Base-by-base conservation (phyloP, 2,888 invertebrate genomes). In the Caenorhabditis becei region DNA sequence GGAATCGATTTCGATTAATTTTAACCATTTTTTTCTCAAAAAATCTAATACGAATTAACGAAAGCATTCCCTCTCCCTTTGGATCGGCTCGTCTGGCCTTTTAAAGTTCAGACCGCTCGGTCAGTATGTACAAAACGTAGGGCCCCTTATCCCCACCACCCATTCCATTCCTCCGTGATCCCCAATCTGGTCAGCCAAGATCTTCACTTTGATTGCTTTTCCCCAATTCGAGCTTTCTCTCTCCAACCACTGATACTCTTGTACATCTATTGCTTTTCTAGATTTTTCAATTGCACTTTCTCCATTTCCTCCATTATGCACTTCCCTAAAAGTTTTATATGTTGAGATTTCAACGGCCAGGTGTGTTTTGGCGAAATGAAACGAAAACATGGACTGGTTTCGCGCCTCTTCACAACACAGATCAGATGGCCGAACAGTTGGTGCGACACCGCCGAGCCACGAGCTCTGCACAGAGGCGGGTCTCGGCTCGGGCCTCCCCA, bases 1-100 rank as follows among this genome's bases (percentile, higher is more conserved):
- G 74, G 74, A 74, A 77, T 67, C 32, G 56, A 47, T 67, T 77
- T 77, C 77, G 77, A 77, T 77, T 77, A 77, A 77, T 77, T 75
- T 77, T 62, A 62, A 77, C 67, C 62, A 44, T 66, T 77, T 77
- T 77, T 67, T 77, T 32, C 28, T 53, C 26, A 51, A 67, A 75
- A 75, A 77, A 66, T 66, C 74, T 74, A 74, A 74, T 74, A 66
- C 26, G 26, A 74, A 74, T 74, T 74, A 74, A 74, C 74, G 74
- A 66, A 74, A 66, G 28, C 65, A 74, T 74, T 74, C 74, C 74
- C 74, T 44, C 56, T 24, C 26, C 49, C 32, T 37, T 51, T 23
- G 59, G 16, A 58, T 51, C 58, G 37, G 37, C 35, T 35, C 18
- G 41, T 24, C 58, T 44, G 74, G 37, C 26, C 74, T 74, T 74